A percentile compares a stretch with the other conserved stretches of the same genome.
Evolutionary conservation across 2,797 vertebrate species (phyloP).

Genomic region (Gobionotothen gibberifrons): DNA sequence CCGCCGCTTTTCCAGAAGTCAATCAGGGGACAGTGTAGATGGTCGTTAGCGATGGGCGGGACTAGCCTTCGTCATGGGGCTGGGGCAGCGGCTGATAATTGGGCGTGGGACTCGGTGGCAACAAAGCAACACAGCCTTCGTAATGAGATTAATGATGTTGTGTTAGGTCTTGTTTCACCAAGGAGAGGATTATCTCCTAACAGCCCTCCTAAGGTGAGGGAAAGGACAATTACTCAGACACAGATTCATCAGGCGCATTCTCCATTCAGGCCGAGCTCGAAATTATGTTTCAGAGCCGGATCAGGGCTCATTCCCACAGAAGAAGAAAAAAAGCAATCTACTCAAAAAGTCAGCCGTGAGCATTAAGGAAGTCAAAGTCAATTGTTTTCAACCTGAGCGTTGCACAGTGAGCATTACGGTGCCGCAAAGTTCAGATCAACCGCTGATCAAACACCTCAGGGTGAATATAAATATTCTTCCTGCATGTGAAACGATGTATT

Average conservation of each 20-base stretch:
- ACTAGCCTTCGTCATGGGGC: constrained; percentile 46
- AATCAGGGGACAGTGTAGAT: constrained; percentile 60
- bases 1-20: constrained; percentile 44
- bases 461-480: constrained; percentile 47
- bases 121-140: constrained; percentile 70
- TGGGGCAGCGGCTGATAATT: constrained; percentile 72
- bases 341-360: constrained; percentile 57
- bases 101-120: constrained; percentile 72
- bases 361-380: constrained; percentile 64
- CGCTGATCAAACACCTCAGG: constrained; percentile 36
- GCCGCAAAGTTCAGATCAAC: constrained; percentile 30
- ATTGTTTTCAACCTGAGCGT: constrained; percentile 63
- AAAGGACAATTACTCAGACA: constrained; percentile 78
- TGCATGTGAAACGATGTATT: constrained; percentile 19
- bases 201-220: constrained; percentile 75
- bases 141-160: constrained; percentile 83
- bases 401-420: constrained; percentile 25
- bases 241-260: constrained; percentile 68
- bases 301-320: constrained; percentile 61
- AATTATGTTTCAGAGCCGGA: constrained; percentile 66
- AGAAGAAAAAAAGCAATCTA: constrained; percentile 67
- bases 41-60: constrained; percentile 46
- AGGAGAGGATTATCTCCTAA: constrained; percentile 79
- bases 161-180: constrained; percentile 79
- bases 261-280: constrained; percentile 43